phyloP scores from a whole-genome alignment of 2,113 vertebrate genomes.

The Etia nguti region DNA sequence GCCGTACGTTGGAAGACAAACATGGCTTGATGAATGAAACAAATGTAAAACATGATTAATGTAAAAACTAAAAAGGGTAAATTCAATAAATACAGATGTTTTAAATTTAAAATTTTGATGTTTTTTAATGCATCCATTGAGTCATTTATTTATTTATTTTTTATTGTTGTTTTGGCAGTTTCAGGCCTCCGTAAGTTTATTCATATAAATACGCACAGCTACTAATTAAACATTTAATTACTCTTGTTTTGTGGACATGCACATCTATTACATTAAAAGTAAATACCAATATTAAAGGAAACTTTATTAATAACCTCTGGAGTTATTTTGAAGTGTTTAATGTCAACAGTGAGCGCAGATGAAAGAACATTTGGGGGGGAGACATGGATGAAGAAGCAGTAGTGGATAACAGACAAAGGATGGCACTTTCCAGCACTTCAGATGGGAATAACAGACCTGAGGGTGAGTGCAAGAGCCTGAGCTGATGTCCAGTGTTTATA shows the following conservation, averaged over 20 bases:
- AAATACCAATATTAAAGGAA: background rate
- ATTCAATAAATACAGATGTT: background rate
- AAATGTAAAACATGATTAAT: background rate
- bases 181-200: background rate
- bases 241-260: background rate
- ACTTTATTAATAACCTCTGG: background rate
- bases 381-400: background rate
- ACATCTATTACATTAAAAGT: background rate
- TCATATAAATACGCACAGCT: background rate
- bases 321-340: background rate
- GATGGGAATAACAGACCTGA: constrained; percentile 30
- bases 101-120: background rate
- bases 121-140: background rate
- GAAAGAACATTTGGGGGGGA: background rate
- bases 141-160: background rate
- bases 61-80: background rate
- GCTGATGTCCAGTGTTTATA: constrained; percentile 45
- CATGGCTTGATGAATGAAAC: background rate
- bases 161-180: background rate
- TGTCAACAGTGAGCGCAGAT: background rate
- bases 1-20: background rate
- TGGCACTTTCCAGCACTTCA: constrained; percentile 1
- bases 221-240: background rate
- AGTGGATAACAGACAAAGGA: background rate
- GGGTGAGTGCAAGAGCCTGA: background rate